Conservation (phyloP, 92 coral and sea anemone genomes). For the Palythoa grandis region DNA sequence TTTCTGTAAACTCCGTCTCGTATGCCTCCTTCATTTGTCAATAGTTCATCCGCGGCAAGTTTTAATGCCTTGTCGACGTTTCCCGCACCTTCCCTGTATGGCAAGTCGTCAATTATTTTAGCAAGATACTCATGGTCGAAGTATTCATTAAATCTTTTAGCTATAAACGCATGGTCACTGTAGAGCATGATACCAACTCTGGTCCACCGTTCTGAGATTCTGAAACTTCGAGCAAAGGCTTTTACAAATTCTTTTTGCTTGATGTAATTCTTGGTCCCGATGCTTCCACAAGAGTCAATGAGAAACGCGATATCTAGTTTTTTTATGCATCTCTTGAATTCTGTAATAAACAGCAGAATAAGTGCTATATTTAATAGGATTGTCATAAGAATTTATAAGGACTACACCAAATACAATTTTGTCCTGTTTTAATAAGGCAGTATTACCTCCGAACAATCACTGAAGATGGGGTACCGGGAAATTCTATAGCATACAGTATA, state of each 20-base stretch:
- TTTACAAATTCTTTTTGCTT: conserved; percentile 78
- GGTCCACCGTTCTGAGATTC: conserved; percentile 47
- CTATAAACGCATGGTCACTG: conserved; percentile 52
- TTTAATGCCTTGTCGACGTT: conserved; percentile 59
- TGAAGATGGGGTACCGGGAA: no score
- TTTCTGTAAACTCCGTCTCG: conserved; percentile 71
- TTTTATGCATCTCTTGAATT: conserved; percentile 47
- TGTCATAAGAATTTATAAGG: not conserved
- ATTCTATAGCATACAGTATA: no score
- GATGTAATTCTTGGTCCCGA: conserved; percentile 54
- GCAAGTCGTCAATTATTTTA: conserved; percentile 54
- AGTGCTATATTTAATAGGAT: not conserved
- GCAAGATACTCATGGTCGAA: conserved; percentile 54
- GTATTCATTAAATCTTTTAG: conserved; percentile 53
- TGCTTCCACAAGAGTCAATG: conserved; percentile 69
- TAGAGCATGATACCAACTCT: conserved; percentile 61
- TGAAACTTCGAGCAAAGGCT: conserved; percentile 59
- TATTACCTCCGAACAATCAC: no score
- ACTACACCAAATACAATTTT: not conserved
- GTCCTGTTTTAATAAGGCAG: no score
- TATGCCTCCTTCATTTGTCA: conserved; percentile 48
- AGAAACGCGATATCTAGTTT: conserved; percentile 72
- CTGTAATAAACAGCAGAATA: conserved; percentile 27
- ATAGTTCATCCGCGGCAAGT: conserved; percentile 56
- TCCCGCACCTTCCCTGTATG: conserved; percentile 62